A percentile compares a stretch with the other conserved stretches of the same genome.
These are phyloP conservation scores for Sphaeramia orbicularis DNA, from an alignment of 2,797 vertebrate genomes.

Conservation along the genomic window DNA sequence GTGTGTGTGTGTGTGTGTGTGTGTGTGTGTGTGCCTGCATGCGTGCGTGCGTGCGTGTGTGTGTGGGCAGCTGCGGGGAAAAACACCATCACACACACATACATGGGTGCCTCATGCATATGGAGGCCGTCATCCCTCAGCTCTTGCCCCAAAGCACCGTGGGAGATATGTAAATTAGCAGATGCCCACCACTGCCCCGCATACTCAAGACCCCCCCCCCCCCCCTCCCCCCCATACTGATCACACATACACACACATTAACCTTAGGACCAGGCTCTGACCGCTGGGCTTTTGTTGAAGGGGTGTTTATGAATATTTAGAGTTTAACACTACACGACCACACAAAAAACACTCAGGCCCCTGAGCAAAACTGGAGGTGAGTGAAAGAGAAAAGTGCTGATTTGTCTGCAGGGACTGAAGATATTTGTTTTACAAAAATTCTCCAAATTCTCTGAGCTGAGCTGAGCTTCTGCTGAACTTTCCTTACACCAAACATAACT, in stretches of 20 bases:
- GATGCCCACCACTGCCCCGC: slow-evolving; percentile 71
- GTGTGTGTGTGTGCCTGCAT: slow-evolving; percentile 24
- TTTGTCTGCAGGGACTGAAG: slow-evolving; percentile 57
- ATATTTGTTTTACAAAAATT: slow-evolving; percentile 40
- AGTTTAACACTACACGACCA: slow-evolving; percentile 63
- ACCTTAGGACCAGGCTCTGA: slow-evolving; percentile 59
- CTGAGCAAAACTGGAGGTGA: slow-evolving; percentile 61
- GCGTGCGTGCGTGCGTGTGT: slow-evolving; percentile 34
- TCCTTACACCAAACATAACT: neutral
- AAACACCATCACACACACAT: slow-evolving; percentile 41
- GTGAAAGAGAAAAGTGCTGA: slow-evolving; percentile 60
- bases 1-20: slow-evolving; percentile 16
- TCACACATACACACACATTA: slow-evolving; percentile 36
- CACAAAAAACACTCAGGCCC: slow-evolving; percentile 56
- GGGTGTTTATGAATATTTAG: slow-evolving; percentile 83
- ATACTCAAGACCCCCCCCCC: slow-evolving; percentile 31
- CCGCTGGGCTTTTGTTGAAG: slow-evolving; percentile 69
- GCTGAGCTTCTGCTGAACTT: slow-evolving; percentile 34
- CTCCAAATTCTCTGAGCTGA: slow-evolving; percentile 2
- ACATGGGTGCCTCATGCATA: slow-evolving; percentile 80
- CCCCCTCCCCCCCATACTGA: slow-evolving; percentile 8
- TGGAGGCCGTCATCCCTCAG: slow-evolving; percentile 73
- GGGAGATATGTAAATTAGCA: slow-evolving; percentile 82
- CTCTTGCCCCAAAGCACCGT: slow-evolving; percentile 74
- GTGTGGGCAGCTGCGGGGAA: slow-evolving; percentile 71